Evolutionary conservation across 2,888 invertebrate species (phyloP).

Genomic region (Idaea aversata): DNA sequence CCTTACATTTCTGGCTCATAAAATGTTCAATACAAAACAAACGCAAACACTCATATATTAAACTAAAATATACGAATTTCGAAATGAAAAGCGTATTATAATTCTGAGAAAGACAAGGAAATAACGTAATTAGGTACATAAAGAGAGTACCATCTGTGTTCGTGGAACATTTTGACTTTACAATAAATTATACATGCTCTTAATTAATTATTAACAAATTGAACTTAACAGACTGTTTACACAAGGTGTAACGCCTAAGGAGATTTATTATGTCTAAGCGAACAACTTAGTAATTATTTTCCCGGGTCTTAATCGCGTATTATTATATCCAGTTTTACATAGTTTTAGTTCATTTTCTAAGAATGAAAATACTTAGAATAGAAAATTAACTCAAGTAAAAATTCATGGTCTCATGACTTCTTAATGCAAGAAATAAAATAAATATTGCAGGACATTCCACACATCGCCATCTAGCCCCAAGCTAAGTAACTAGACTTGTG

Average conservation of each 20-base stretch:
- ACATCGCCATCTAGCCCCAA: no score
- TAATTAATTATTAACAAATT: neutral
- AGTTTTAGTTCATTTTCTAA: no score
- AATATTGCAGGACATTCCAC: no score
- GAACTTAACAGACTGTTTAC: neutral
- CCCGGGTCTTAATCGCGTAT: no score
- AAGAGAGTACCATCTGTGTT: neutral
- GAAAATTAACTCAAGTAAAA: no score
- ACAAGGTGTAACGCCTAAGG: neutral
- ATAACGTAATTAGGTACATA: conserved; percentile 6
- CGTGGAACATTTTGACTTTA: conserved; percentile 3
- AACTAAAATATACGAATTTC: neutral
- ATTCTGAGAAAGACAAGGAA: conserved; percentile 7
- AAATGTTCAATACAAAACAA: neutral
- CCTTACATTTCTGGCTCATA: neutral
- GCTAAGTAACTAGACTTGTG: no score
- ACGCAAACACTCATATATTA: neutral
- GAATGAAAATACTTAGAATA: no score
- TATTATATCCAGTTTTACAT: no score
- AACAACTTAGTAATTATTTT: neutral
- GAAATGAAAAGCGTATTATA: neutral
- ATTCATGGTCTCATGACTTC: no score
- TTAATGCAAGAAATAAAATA: no score
- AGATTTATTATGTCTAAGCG: neutral
- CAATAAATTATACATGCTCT: conserved; percentile 4